Evolutionary conservation across 1,140 invertebrate species (phyloP), one percentile per base, ranked within the genome.

Genomic region (Drosophila prosaltans): DNA sequence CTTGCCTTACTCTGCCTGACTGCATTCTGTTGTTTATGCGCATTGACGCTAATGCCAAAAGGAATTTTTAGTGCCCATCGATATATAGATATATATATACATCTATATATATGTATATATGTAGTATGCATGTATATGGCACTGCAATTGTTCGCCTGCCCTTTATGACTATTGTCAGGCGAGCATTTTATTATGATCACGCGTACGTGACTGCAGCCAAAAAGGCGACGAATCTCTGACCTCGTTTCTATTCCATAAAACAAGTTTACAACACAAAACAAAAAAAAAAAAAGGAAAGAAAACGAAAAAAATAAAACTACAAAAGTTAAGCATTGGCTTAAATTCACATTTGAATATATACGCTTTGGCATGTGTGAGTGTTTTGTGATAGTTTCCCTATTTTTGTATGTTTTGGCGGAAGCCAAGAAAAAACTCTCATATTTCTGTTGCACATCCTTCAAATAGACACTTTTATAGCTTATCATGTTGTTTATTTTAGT

Each of bases 21-120:
- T 54, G 70, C 60, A 58, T 65, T 73, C 77, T 73, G 70, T 82
- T 82, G 75, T 86, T 86, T 79, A 79, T 74, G 72, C 80, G 72
- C 82, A 69, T 72, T 82, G 82, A 69, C 74, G 73, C 82, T 79
- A 81, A 79, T 86, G 79, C 76, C 79, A 76, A 39, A 62, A 62
- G 39, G 60, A 59, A 59, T 59, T 59, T 51, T 59, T 36, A 39
- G 32, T 59, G 57, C 36, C 57, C 57, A 59, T 59, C 57, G 32
- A 59, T 59, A 59, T 39, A 16, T 39, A 39, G 10, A 16, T 6
- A 59, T 24, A 58, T 24, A 58, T 39, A 30, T 30, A 30, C 28
- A 30, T 55, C 2, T 55, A 30, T 32, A n/a, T 30, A 10, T 32
- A n/a, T 55, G 16, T 5, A 24, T 24, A 24, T 40, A 32, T 65